These are phyloP conservation scores for Mionectes macconnelli DNA, from an alignment of 2,113 vertebrate species.

Conservation along the genomic window DNA sequence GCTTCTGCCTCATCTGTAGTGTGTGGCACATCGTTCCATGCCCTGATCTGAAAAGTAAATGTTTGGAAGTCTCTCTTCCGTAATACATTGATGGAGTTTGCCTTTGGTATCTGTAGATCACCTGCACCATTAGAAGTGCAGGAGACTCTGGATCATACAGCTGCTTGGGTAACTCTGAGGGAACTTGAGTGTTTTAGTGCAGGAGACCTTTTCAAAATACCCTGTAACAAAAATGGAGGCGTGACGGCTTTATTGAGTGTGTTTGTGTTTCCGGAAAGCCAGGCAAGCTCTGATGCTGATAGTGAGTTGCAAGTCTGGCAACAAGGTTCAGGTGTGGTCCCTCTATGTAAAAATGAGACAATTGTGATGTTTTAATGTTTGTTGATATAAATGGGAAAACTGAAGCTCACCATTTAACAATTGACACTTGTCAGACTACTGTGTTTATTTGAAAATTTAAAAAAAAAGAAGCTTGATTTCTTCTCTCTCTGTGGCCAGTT, in stretches of 20 bases:
- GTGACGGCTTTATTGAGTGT: background rate
- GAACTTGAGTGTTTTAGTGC: background rate
- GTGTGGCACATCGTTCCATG: background rate
- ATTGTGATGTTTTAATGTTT: background rate
- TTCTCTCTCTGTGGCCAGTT: background rate
- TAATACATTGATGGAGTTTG: rapidly evolving
- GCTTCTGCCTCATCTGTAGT: background rate
- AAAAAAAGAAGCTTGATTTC: background rate
- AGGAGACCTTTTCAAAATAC: background rate
- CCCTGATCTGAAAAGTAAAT: background rate
- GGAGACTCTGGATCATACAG: background rate
- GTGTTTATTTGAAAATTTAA: background rate
- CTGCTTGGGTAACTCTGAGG: background rate
- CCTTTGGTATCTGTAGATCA: background rate
- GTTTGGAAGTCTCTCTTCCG: background rate
- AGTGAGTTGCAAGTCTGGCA: background rate
- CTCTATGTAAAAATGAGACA: background rate
- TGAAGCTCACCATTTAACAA: background rate
- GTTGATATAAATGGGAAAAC: background rate
- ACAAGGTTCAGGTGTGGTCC: background rate
- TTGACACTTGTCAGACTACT: background rate
- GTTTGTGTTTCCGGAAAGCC: background rate
- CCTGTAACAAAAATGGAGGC: background rate
- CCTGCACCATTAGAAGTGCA: background rate
- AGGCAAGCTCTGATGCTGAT: background rate